phyloP scores from a whole-genome alignment of 2,888 invertebrate species.

The Aleiodes leptofemur region DNA sequence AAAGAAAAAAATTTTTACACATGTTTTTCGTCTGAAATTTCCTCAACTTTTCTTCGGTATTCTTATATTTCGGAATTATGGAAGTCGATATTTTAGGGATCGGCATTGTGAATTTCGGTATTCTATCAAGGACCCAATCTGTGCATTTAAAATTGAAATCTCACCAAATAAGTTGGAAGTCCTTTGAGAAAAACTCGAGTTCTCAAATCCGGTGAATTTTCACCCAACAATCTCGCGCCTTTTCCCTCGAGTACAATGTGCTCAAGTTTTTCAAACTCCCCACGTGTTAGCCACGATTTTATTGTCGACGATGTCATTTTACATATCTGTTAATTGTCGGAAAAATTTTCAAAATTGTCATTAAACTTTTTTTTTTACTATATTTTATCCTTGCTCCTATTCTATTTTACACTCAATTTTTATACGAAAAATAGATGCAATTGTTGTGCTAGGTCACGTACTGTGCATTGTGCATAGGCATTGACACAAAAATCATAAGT shows the following conservation, averaged over 20 bases:
- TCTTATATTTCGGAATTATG: too few species aligned
- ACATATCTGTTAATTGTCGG: slow-evolving; percentile 53
- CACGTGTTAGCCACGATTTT: slow-evolving; percentile 78
- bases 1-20: too few species aligned
- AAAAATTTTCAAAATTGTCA: neutral
- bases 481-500: slow-evolving; percentile 29
- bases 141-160: neutral
- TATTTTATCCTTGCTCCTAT: neutral
- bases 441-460: slow-evolving; percentile 14
- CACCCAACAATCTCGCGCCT: slow-evolving; percentile 81
- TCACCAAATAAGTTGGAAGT: slow-evolving; percentile 83
- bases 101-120: too few species aligned
- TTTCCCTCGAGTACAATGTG: slow-evolving; percentile 83
- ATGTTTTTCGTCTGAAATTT: too few species aligned
- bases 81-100: too few species aligned
- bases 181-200: slow-evolving; percentile 81
- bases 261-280: slow-evolving; percentile 82
- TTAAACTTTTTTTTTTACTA: neutral
- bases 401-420: neutral
- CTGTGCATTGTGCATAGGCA: slow-evolving; percentile 25
- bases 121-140: too few species aligned
- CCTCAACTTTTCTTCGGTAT: too few species aligned
- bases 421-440: neutral
- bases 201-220: slow-evolving; percentile 80
- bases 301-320: slow-evolving; percentile 77